Base-by-base conservation (phyloP, 2,888 invertebrate genomes). In the Eudasyphora cyanicolor region DNA sequence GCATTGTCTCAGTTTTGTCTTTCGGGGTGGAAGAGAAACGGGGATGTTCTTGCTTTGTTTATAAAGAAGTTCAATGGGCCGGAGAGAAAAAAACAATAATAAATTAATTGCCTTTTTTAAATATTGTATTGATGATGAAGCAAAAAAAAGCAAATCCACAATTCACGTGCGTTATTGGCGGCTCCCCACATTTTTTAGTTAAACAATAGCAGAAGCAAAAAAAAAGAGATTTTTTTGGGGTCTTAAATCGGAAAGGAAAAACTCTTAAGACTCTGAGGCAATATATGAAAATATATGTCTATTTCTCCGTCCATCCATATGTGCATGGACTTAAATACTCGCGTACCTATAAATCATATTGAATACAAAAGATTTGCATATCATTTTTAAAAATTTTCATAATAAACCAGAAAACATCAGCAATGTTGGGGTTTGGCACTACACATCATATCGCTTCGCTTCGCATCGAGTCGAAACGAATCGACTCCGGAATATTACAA, bases 301-400 rank as follows among this genome's bases (percentile, higher is more conserved):
- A 38, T 64, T 35, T n/a, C n/a, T n/a, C n/a, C n/a, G n/a, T n/a
- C n/a, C n/a, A n/a, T n/a, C n/a, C n/a, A n/a, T n/a, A n/a, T n/a
- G n/a, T 69, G 27, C 8, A 14, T n/a, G n/a, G 12, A 24, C 4
- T 14, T 38, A 29, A 29, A 64, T 57, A 21, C 42, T 12, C 64
- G 57, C 19, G 19, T 38, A 54, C 12, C 54, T 67, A 60, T 69
- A 70, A 69, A 70, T 76, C 67, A 67, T 69, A 57, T 67, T 42
- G 67, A 27, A 38, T 29, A 35, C 27, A 29, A 45, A 57, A 81
- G 81, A 84, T 81, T 79, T 84, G 78, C 81, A 84, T 84, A 75
- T 76, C 62, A 82, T 62, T 64, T 69, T 29, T 54, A 38, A n/a
- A 42, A 71, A 45, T n/a, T 21, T 45, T 45, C 45, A 45, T n/a